Evolutionary conservation across 2,113 vertebrate genomes (phyloP), one percentile per base, ranked within the genome.

Genomic region (Psilopogon haemacephalus): DNA sequence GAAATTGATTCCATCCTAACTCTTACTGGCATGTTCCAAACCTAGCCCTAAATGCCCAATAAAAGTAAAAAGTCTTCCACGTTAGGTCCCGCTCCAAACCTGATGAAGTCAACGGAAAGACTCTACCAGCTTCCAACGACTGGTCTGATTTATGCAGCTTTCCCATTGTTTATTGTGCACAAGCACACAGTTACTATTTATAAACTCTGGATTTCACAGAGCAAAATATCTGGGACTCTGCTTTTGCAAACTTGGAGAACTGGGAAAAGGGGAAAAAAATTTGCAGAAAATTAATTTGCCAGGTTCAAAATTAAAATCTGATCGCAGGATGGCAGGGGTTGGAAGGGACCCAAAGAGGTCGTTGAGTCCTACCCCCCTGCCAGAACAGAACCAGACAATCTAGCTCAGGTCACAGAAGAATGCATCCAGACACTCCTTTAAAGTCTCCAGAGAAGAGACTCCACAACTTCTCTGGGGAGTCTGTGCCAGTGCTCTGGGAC

Each of bases 1-100:
- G 75, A 93, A 95, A 94, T 97, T 93, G 93, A 95, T 96, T 92
- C 91, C 89, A 87, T 95, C 78, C 86, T 96, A 93, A 93, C 91
- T 72, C 88, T 95, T 75, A 84, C 70, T 86, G 67, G 38, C 50
- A 32, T 33, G 46, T 68, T 92, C 88, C 95, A 93, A 94, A 96
- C 93, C 84, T 95, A 97, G 78, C 73, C 70, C 68, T 94, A 63
- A 81, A 91, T 86, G 81, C 59, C 86, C 89, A 89, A 72, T 88
- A 88, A 94, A 96, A 95, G 44, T 84, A n/a, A 81, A 92, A 92
- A 92, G 12, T 73, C 81, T 90, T 81, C 83, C 87, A 44, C 0
- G 0, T 72, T 71, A 87, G 21, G 79, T 86, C 59, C 70, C 72
- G 73, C 40, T 91, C 91, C 86, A 93, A 88, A 94, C 5, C 5